Percentiles rank a stretch among this genome's conserved stretches.
phyloP scores from a whole-genome alignment of 2,797 vertebrate species.

The Microcaecilia unicolor region DNA sequence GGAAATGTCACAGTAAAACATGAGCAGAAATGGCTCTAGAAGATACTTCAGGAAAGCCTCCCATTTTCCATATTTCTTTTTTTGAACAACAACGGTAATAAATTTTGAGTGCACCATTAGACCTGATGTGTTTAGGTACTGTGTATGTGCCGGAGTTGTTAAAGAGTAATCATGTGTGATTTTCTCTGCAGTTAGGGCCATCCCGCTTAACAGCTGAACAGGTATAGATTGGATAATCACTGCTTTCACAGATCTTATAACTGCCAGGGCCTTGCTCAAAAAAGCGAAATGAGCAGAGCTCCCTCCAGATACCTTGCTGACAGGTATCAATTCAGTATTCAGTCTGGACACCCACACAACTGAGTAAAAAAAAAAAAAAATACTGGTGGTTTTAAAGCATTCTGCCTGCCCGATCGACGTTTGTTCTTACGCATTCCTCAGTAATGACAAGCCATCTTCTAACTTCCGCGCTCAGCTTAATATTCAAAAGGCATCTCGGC shows the following conservation, averaged over 20 bases:
- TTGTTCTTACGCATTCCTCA: conserved; percentile 45
- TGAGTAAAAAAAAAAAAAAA: too few species aligned
- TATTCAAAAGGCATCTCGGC: conserved; percentile 49
- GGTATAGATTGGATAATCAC: conserved; percentile 25
- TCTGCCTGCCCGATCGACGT: conserved; percentile 31
- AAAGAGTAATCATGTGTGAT: conserved; percentile 29
- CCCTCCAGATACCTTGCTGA: not conserved
- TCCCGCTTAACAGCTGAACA: conserved; percentile 36
- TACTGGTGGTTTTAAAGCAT: too few species aligned
- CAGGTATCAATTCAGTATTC: conserved; percentile 14
- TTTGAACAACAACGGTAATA: conserved; percentile 24
- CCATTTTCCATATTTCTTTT: conserved; percentile 29
- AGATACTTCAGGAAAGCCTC: conserved; percentile 12
- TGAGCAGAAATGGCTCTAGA: conserved; percentile 23
- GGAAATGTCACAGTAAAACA: conserved; percentile 18
- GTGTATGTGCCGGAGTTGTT: conserved; percentile 24
- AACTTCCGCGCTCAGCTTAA: conserved; percentile 43
- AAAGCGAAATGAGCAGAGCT: conserved; percentile 8
- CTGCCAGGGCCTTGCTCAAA: conserved; percentile 10
- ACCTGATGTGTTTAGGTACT: too few species aligned
- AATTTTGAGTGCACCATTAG: conserved; percentile 23
- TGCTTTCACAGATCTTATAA: conserved; percentile 14
- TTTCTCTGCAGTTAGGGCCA: too few species aligned
- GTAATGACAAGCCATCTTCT: conserved; percentile 50
- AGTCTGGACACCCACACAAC: conserved; percentile 18